A percentile compares a stretch with the other conserved stretches of the same genome.
These are phyloP conservation scores for Ariopsis seemanni DNA, from an alignment of 2,113 vertebrate genomes.

Conservation along the genomic window DNA sequence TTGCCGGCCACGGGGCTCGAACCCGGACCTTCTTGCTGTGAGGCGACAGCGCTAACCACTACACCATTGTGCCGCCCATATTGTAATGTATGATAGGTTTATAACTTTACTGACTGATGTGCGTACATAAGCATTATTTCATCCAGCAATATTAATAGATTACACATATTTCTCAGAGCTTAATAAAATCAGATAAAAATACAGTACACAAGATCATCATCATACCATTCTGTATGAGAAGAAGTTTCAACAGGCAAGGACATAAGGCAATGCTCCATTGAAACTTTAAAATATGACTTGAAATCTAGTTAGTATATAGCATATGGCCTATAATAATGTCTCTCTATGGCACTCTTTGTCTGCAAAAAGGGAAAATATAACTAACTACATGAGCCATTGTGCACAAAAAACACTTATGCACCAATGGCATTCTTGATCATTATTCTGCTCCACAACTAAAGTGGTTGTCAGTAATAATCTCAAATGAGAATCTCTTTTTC, in stretches of 20 bases:
- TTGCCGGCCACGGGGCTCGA: too few species aligned
- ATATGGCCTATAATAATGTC: slow-evolving; percentile 33
- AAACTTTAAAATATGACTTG: slow-evolving; percentile 4
- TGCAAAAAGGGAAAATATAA: slow-evolving; percentile 14
- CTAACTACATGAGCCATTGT: slow-evolving; percentile 22
- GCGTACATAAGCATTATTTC: not conserved
- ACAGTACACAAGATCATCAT: not conserved
- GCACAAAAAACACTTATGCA: slow-evolving; percentile 35
- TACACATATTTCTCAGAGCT: not conserved
- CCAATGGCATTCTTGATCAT: slow-evolving; percentile 16
- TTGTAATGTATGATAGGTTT: not conserved
- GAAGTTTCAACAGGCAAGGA: not conserved
- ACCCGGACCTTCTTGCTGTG: too few species aligned
- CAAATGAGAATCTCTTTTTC: slow-evolving; percentile 32
- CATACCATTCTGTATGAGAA: not conserved
- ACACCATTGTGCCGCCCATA: too few species aligned
- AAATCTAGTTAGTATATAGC: not conserved
- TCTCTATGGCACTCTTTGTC: slow-evolving; percentile 32
- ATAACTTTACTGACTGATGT: not conserved
- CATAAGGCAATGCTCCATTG: not conserved
- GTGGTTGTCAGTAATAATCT: slow-evolving; percentile 26
- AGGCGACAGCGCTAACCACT: too few species aligned
- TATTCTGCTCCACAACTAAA: slow-evolving; percentile 4
- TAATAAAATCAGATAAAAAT: not conserved
- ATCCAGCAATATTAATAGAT: not conserved